Base-by-base conservation (phyloP, 2,888 invertebrate species). In the Acrobasis repandana region DNA sequence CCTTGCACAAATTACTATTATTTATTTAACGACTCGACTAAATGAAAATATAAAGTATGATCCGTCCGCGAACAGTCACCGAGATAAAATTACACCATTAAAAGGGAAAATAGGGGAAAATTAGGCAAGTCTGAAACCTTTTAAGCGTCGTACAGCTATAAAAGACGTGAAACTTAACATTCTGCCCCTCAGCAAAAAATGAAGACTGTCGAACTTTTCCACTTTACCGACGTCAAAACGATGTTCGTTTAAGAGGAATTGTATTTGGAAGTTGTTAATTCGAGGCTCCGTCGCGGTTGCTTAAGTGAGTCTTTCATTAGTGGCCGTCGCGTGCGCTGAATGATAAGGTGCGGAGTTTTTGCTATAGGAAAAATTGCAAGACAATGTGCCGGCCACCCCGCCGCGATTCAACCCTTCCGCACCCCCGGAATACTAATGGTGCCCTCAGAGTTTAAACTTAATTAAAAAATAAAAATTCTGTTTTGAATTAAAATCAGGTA, bases 291-390 rank as follows among this genome's bases (percentile, higher is more conserved):
- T 82, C 82, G 79, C 81, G 79, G 84, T 86, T 84, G 83, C 85
- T 89, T 89, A 88, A 90, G 85, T 83, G 82, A 88, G 90, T 85
- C 88, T 89, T 90, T 91, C 90, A 90, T 91, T 92, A 91, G 89
- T 83, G 84, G 77, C 79, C 78, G 77, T 80, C 87, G 83, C 91
- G 90, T 89, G 91, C 80, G 74, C 64, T 70, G 90, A 90, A 91
- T 91, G 79, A 79, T 80, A 85, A 86, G 73, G 69, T 67, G 59
- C 64, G 57, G 70, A 76, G 71, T 80, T 86, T 83, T 80, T 77
- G 79, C 82, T 76, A 75, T 79, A 75, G 66, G 59, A 85, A 87
- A 85, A 84, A 79, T 83, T 73, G 72, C 66, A 80, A 83, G 83
- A 85, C 86, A 83, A 79, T 78, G 74, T 72, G 74, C 69, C 71